A percentile compares a stretch with the other conserved stretches of the same genome.
These are phyloP conservation scores for Drosophila pruinosa DNA, from an alignment of 1,140 invertebrate genomes.

Conservation along the genomic window DNA sequence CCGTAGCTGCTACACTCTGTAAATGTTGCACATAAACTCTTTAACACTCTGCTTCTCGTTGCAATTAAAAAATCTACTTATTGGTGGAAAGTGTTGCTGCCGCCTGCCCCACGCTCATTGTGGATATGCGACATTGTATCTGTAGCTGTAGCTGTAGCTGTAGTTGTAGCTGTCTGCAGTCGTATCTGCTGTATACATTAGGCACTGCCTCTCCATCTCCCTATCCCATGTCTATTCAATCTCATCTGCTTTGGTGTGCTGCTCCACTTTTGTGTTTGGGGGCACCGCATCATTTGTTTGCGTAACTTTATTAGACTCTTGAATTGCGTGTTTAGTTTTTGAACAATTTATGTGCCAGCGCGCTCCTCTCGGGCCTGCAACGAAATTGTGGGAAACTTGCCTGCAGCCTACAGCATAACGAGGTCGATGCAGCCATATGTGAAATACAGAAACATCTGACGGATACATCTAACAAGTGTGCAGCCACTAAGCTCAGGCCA, in stretches of 20 bases:
- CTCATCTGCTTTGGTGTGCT: too few relatives aligned
- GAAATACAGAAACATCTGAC: conserved; percentile 14
- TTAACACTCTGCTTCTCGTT: conserved; percentile 79
- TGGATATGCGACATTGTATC: conserved; percentile 56
- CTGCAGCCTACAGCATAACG: conserved; percentile 11
- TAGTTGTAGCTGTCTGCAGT: conserved; percentile 15
- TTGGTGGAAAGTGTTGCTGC: conserved; percentile 63
- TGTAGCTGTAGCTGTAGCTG: conserved; percentile 41
- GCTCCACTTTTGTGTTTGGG: conserved; percentile 69
- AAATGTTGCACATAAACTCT: conserved; percentile 82
- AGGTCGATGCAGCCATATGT: conserved; percentile 60
- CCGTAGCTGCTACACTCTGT: conserved; percentile 31
- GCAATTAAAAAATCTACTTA: conserved; percentile 79
- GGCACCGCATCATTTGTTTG: conserved; percentile 81
- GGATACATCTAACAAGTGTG: conserved; percentile 11
- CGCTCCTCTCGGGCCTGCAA: conserved; percentile 33
- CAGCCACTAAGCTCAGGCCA: not conserved
- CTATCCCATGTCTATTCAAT: not conserved
- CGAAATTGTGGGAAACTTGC: conserved; percentile 75
- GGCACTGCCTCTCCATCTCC: conserved; percentile 14
- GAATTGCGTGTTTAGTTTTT: conserved; percentile 79
- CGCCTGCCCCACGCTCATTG: conserved; percentile 5
- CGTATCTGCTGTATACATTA: conserved; percentile 64
- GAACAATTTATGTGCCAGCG: conserved; percentile 67
- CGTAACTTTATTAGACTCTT: conserved; percentile 81